phyloP scores from a whole-genome alignment of 2,113 vertebrate species.

The Mobula birostris region DNA sequence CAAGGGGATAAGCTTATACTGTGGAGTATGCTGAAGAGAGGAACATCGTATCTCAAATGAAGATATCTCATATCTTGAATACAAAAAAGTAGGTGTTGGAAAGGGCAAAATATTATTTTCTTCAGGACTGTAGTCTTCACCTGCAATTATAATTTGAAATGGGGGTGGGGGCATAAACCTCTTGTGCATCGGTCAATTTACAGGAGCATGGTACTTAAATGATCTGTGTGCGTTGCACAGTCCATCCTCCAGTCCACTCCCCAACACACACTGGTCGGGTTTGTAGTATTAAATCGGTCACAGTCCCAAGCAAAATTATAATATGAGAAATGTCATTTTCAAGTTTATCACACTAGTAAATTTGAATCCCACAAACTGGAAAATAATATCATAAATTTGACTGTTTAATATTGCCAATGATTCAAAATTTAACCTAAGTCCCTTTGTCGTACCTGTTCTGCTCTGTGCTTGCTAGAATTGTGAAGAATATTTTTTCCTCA shows the following conservation, averaged over 20 bases:
- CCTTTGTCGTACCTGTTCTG: no score
- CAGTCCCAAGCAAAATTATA: not conserved
- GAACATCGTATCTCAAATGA: no score
- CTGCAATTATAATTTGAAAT: not conserved
- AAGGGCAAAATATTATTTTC: not conserved
- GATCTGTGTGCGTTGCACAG: not conserved
- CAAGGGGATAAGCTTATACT: not conserved
- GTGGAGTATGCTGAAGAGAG: not conserved
- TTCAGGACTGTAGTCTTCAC: not conserved
- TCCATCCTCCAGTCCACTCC: no score
- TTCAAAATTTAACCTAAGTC: no score
- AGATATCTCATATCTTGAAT: not conserved
- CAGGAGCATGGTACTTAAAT: not conserved
- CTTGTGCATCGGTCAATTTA: not conserved
- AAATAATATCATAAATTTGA: no score
- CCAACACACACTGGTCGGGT: no score
- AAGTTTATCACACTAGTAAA: not conserved
- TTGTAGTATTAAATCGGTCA: no score
- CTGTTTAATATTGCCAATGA: no score
- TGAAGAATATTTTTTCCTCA: no score
- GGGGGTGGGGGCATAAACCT: not conserved
- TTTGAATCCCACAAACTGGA: not conserved
- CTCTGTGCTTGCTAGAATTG: no score
- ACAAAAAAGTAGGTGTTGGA: not conserved
- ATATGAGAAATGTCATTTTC: not conserved